Evolutionary conservation across 2,797 vertebrate species (phyloP).

Genomic region (Astyanax mexicanus): DNA sequence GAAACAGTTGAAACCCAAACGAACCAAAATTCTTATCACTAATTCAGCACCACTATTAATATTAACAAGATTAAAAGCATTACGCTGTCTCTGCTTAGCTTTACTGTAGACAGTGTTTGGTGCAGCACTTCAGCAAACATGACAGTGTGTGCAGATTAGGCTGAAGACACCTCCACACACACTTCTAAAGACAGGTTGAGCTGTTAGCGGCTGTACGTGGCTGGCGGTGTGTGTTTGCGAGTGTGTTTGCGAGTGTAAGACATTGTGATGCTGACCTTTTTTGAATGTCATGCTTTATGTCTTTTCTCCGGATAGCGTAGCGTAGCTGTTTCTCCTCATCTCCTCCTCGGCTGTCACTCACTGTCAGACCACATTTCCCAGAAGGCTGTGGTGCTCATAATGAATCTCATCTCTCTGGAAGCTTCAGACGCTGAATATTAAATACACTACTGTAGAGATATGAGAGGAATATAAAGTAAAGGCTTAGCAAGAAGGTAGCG

Average conservation of each 20-base stretch:
- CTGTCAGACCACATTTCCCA: slow-evolving; percentile 28
- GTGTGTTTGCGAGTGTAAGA: slow-evolving; percentile 32
- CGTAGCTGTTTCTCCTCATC: slow-evolving; percentile 32
- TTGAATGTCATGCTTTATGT: slow-evolving; percentile 59
- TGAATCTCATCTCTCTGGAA: slow-evolving; percentile 29
- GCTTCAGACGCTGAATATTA: slow-evolving; percentile 34
- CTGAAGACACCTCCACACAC: too few species aligned
- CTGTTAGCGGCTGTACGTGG: background rate
- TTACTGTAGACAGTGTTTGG: too few species aligned
- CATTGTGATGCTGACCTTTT: slow-evolving; percentile 61
- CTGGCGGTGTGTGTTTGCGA: slow-evolving; percentile 15
- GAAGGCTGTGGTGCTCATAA: slow-evolving; percentile 40
- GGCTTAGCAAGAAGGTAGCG: background rate
- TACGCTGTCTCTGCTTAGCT: too few species aligned
- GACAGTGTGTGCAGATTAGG: too few species aligned
- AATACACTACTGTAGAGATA: slow-evolving; percentile 22
- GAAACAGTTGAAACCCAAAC: too few species aligned
- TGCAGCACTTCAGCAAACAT: too few species aligned
- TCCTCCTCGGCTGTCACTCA: slow-evolving; percentile 48
- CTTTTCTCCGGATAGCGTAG: slow-evolving; percentile 43
- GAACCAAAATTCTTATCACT: too few species aligned
- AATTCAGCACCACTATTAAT: too few species aligned
- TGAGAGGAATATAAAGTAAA: slow-evolving; percentile 26
- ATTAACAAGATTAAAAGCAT: too few species aligned
- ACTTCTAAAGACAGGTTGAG: background rate